Conservation (phyloP, 2,113 vertebrate genomes). For the Zosterops lateralis region DNA sequence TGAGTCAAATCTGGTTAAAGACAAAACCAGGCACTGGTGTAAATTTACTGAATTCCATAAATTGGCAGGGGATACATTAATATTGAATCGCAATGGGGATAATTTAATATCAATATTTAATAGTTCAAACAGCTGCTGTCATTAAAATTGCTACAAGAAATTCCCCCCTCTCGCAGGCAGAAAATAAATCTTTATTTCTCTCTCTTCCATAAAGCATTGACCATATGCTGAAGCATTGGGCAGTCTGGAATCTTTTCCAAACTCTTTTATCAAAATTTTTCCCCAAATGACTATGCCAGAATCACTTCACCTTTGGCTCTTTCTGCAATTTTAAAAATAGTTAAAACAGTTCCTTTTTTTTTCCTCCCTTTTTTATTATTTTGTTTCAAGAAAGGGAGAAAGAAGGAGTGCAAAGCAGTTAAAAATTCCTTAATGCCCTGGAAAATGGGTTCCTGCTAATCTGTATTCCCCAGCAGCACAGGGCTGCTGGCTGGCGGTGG, state of each 20-base stretch:
- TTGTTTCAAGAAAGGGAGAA: neutral
- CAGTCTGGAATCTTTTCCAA: neutral
- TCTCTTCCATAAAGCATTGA: neutral
- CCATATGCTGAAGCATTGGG: neutral
- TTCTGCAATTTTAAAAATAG: neutral
- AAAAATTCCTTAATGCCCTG: neutral
- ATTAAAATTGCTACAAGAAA: neutral
- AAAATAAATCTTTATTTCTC: neutral
- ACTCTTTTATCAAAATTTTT: neutral
- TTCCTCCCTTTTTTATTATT: neutral
- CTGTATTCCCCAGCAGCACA: neutral
- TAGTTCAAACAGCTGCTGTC: neutral
- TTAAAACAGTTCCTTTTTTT: accelerated
- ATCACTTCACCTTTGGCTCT: neutral
- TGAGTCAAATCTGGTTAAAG: neutral
- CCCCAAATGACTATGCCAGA: too few relatives aligned
- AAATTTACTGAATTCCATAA: neutral
- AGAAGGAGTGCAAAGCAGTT: neutral
- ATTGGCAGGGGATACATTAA: neutral
- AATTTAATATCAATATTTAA: neutral
- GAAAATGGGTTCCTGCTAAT: neutral
- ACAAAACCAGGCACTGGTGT: neutral
- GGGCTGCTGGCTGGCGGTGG: slow-evolving; percentile 1
- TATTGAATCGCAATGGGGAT: accelerated
- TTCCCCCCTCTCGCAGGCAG: neutral